Percentiles rank a stretch among this genome's conserved stretches.
phyloP scores from a whole-genome alignment of 1,140 invertebrate species.

The Campoletis sonorensis region DNA sequence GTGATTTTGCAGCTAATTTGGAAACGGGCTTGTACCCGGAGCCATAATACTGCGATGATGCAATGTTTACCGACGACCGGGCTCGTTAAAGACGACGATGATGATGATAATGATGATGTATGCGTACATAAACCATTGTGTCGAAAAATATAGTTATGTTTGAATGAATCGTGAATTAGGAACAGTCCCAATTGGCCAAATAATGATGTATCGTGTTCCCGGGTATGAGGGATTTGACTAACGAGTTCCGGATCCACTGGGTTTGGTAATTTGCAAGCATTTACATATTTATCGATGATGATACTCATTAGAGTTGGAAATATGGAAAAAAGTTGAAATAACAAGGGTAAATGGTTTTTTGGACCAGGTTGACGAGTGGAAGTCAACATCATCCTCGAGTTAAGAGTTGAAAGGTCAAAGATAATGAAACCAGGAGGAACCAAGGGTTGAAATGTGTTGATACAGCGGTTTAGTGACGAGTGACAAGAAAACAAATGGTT shows the following conservation, averaged over 20 bases:
- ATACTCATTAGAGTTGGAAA: neutral
- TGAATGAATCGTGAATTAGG: neutral
- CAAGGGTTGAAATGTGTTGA: too few relatives aligned
- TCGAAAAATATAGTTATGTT: neutral
- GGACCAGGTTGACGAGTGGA: too few relatives aligned
- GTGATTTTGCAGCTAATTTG: neutral
- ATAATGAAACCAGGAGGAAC: too few relatives aligned
- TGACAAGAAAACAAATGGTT: neutral
- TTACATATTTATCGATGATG: neutral
- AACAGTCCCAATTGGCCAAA: neutral
- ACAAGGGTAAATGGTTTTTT: too few relatives aligned
- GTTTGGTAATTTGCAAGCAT: too few relatives aligned
- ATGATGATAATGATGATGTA: neutral
- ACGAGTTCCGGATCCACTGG: neutral
- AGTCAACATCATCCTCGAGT: too few relatives aligned
- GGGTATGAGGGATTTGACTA: neutral
- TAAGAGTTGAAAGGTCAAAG: too few relatives aligned
- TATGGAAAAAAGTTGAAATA: too few relatives aligned
- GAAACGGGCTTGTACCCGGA: neutral
- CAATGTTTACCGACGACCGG: neutral
- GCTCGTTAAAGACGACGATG: neutral
- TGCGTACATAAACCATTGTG: neutral
- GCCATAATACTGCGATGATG: neutral
- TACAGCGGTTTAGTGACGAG: neutral
- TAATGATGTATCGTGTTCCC: neutral